phyloP scores from a whole-genome alignment of 2,797 vertebrate genomes.

The Simalia tracyae region DNA sequence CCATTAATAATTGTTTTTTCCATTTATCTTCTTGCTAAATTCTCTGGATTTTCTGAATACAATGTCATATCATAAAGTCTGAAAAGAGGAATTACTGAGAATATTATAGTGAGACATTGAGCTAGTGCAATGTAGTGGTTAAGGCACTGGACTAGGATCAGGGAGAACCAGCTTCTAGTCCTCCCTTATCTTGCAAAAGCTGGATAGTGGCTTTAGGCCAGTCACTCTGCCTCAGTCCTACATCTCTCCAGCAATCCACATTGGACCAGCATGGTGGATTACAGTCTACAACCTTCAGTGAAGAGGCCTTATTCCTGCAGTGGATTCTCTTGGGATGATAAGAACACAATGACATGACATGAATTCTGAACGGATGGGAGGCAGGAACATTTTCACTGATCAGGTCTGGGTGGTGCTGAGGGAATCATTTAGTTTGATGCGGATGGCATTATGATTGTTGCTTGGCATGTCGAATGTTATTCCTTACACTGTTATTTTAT shows the following conservation, averaged over 20 bases:
- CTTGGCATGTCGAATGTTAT: not conserved
- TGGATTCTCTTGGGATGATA: not conserved
- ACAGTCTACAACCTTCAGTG: not conserved
- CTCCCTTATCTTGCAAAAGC: not conserved
- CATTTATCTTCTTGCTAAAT: constrained; percentile 5
- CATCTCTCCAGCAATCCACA: not conserved
- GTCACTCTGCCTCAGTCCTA: not conserved
- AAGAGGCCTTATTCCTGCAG: not conserved
- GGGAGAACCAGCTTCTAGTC: not conserved
- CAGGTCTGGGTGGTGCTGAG: not conserved
- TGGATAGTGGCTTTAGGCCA: not conserved
- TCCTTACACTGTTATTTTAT: not conserved
- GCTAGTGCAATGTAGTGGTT: not conserved
- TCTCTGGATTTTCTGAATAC: constrained; percentile 15
- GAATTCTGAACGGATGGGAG: not conserved
- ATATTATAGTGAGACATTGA: not conserved
- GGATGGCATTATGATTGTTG: not conserved
- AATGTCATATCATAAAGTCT: not conserved
- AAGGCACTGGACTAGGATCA: not conserved
- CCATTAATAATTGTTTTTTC: constrained; percentile 19
- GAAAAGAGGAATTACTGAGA: constrained; percentile 12
- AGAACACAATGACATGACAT: not conserved
- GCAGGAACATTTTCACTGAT: not conserved
- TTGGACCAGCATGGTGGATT: not conserved
- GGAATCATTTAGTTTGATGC: not conserved